phyloP scores from a whole-genome alignment of 2,113 vertebrate genomes.

The Lagopus muta region DNA sequence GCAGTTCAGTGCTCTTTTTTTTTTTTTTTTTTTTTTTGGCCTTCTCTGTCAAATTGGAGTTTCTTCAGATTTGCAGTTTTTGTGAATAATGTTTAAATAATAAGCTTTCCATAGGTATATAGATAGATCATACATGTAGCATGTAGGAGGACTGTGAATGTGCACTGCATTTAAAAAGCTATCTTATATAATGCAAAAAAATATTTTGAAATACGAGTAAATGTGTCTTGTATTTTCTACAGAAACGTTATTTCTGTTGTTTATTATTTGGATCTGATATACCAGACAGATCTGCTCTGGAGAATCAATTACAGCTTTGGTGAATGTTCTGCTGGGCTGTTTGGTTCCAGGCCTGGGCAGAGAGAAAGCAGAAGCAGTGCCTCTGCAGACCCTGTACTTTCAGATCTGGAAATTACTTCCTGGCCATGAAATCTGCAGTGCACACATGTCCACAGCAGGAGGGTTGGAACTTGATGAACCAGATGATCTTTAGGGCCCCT shows the following conservation, averaged over 20 bases:
- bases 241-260: neutral
- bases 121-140: neutral
- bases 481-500: too few species aligned
- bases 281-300: neutral
- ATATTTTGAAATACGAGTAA: neutral
- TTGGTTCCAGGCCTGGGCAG: neutral
- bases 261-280: neutral
- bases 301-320: neutral
- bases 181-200: neutral
- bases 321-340: neutral
- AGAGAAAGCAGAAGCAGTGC: neutral
- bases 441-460: neutral
- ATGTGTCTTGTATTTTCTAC: neutral
- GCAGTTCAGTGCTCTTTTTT: neutral
- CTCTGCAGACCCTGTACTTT: neutral
- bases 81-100: constrained; percentile 7
- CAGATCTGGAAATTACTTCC: neutral
- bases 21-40: neutral
- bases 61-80: neutral
- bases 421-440: neutral
- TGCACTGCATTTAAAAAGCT: neutral
- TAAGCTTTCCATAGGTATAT: neutral
- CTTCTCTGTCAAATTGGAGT: neutral
- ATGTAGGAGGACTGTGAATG: neutral
- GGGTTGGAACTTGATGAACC: too few species aligned